These are phyloP conservation scores for Eulemur albifrons DNA, from an alignment of 2,797 vertebrate species.

Conservation along the genomic window DNA sequence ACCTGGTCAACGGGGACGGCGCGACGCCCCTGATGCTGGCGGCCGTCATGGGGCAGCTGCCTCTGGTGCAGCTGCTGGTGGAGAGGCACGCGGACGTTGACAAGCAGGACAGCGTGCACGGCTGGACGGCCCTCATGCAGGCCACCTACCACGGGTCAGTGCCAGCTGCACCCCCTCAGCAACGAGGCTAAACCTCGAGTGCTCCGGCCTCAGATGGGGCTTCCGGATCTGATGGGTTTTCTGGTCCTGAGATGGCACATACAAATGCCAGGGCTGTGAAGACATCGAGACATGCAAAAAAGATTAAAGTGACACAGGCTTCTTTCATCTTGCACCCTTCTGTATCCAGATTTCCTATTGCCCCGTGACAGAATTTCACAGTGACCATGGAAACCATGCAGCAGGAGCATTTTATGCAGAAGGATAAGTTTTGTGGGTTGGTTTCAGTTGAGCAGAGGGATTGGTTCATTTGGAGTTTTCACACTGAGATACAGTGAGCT, in stretches of 20 bases:
- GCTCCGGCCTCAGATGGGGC: neutral
- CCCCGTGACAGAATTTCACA: neutral
- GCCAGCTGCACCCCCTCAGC: rapidly evolving
- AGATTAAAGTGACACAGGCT: rapidly evolving
- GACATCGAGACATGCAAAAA: neutral
- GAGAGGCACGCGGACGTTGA: conserved; percentile 93
- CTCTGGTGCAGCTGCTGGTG: conserved; percentile 96
- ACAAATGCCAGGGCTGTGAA: neutral
- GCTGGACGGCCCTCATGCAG: conserved; percentile 99
- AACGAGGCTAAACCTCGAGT: rapidly evolving
- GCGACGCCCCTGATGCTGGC: conserved; percentile 97
- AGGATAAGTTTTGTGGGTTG: neutral
- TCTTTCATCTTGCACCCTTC: neutral
- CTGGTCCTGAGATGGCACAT: neutral
- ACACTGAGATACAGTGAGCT: neutral
- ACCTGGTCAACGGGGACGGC: conserved; percentile 93
- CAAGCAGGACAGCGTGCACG: conserved; percentile 94
- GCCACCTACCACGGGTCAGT: conserved; percentile 97
- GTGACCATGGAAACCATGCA: rapidly evolving
- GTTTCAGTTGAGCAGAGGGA: neutral
- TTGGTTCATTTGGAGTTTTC: neutral
- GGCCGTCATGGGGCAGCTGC: conserved; percentile 94
- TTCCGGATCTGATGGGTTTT: neutral
- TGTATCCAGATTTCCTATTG: rapidly evolving
- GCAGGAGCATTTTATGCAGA: neutral